These are phyloP conservation scores for Silurus aristotelis DNA, from an alignment of 2,797 vertebrate species.

Conservation along the genomic window DNA sequence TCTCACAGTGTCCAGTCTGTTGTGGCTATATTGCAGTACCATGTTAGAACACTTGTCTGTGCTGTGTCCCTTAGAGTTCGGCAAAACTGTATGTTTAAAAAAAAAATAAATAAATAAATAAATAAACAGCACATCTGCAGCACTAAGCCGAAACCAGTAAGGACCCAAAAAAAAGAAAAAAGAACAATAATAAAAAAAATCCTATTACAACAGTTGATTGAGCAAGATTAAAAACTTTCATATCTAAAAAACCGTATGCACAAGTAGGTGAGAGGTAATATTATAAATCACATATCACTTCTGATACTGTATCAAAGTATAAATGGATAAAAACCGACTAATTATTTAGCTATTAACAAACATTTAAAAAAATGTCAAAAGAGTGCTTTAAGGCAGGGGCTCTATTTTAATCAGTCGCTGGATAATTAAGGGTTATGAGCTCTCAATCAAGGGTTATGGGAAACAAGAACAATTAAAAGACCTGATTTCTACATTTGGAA, in stretches of 20 bases:
- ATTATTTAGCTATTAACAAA: neutral
- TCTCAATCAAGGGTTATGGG: no score
- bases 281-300: no score
- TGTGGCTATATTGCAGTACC: constrained; percentile 26
- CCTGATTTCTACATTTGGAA: neutral
- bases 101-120: no score
- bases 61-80: constrained; percentile 78
- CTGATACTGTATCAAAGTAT: neutral
- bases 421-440: neutral
- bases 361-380: neutral
- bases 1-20: neutral
- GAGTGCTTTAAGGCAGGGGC: neutral
- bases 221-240: neutral
- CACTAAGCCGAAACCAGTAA: neutral
- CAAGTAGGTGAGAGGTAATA: neutral
- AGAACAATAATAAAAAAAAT: neutral
- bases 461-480: neutral
- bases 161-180: constrained; percentile 13
- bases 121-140: neutral
- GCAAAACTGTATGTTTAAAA: neutral
- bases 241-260: neutral
- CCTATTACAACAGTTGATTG: neutral
- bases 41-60: constrained; percentile 84
- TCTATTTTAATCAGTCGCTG: neutral
- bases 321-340: neutral